A percentile compares a stretch with the other conserved stretches of the same genome.
These are phyloP conservation scores for Narcine bancroftii DNA, from an alignment of 2,113 vertebrate species.

Conservation along the genomic window DNA sequence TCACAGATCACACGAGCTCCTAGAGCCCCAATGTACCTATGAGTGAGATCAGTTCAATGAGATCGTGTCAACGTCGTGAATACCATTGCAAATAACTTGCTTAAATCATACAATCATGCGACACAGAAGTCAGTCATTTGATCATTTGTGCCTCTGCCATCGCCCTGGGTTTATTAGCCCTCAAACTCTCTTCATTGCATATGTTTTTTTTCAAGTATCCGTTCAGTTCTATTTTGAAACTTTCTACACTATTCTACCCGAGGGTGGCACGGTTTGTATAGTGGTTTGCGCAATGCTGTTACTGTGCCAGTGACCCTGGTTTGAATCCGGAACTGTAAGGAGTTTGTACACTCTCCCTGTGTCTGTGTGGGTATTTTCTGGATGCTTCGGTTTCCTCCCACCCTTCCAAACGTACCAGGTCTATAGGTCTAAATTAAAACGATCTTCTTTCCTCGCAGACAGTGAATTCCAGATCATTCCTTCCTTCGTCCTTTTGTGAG, in stretches of 20 bases:
- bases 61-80: neutral
- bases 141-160: neutral
- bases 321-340: no score
- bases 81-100: neutral
- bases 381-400: no score
- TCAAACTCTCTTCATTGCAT: neutral
- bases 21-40: slow-evolving; percentile 88
- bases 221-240: neutral
- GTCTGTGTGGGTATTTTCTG: no score
- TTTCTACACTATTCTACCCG: no score
- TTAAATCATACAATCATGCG: no score
- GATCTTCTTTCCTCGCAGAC: neutral
- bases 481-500: no score
- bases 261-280: no score
- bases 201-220: neutral
- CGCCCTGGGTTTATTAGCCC: neutral
- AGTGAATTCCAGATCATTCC: neutral
- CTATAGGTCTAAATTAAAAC: no score
- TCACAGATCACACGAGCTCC: slow-evolving; percentile 91
- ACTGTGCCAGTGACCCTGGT: no score
- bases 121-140: neutral
- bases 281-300: no score
- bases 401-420: no score
- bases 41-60: slow-evolving; percentile 28
- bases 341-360: no score